Evolutionary conservation across 2,797 vertebrate species (phyloP), one percentile per base, ranked within the genome.

Genomic region (Periophthalmus magnuspinnatus): DNA sequence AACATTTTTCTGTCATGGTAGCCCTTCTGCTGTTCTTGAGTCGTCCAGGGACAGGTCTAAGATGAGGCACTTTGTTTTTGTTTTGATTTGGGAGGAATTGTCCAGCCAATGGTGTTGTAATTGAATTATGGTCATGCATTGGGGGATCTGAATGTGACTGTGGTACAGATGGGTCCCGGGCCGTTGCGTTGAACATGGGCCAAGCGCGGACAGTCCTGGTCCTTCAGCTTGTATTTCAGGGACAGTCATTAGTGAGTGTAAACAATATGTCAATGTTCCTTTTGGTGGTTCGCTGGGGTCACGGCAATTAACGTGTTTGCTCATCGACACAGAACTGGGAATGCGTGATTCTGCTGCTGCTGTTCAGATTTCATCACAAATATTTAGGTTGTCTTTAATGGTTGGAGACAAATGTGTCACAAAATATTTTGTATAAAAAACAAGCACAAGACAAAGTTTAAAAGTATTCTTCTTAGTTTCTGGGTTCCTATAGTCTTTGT

Each of bases 251-350:
- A 93, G 91, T 54, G 91, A 90, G 88, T 90, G 91, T 92, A 91
- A 92, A 94, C 93, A 93, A 92, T 92, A 92, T 90, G 90, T 90
- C 92, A 93, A 93, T 94, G 92, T 92, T 94, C 92, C 90, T 91
- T 88, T 85, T 84, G 81, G 79, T 86, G 86, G 89, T 89, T 90
- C 88, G 80, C 78, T 88, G 88, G 71, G 88, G 91, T 93, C 91
- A 88, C 86, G 72, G 89, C 90, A 93, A 94, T 94, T 93, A 93
- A 88, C 85, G 85, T 92, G 87, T 92, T 91, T 89, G 89, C 84
- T 91, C 91, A 92, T 88, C 87, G 84, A 85, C 84, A 88, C 86
- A 90, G 89, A 90, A 86, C 80, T 68, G 80, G 84, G 80, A 87
- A 86, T 79, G 81, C 91, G 89, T 82, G 85, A 90, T 90, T 86